Base-by-base conservation (phyloP, 2,888 invertebrate species). In the Hypercompe scribonia region DNA sequence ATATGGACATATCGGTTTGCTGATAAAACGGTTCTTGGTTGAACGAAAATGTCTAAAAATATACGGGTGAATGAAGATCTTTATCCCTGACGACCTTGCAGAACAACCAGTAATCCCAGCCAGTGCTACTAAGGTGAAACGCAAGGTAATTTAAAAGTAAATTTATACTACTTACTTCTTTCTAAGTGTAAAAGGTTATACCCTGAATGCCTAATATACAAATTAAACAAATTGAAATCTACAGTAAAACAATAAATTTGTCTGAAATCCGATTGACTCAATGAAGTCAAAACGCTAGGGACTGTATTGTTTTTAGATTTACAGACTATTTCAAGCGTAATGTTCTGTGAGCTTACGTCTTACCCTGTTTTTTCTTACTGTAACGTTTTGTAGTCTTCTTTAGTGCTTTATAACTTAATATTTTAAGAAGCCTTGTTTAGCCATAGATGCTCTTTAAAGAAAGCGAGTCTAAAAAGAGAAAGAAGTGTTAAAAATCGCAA, bases 271-370 rank as follows among this genome's bases (percentile, higher is more conserved):
- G 24, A 54, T 54, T 54, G 24, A 54, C 50, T 54, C 50, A 54
- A 11, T 54, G 50, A 54, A 54, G 50, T 24, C 39, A 71, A 72
- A 54, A 54, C 50, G n/a, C 50, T 54, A n/a, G 50, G 50, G 50
- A 54, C 50, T 54, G n/a, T 54, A 54, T 54, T 54, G n/a, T 24
- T 54, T n/a, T 54, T 54, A 54, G 50, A n/a, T 54, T n/a, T 11
- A 54, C 50, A 54, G 10, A 54, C 50, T 54, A 54, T 54, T 54
- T 54, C 3, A 54, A 54, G 2, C 24, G 24, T n/a, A 54, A n/a
- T 54, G 50, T n/a, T 24, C 50, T 10, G n/a, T 54, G 24, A 50
- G 21, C 1, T 10, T 50, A 24, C 24, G 8, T 50, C 7, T 50
- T 24, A 50, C 24, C 8, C 8, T 2, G 24, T 3, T 24, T 50